Percentiles rank a stretch among this genome's conserved stretches.
Conservation (phyloP, 1,140 invertebrate species). For the Hycleus cichorii region DNA sequence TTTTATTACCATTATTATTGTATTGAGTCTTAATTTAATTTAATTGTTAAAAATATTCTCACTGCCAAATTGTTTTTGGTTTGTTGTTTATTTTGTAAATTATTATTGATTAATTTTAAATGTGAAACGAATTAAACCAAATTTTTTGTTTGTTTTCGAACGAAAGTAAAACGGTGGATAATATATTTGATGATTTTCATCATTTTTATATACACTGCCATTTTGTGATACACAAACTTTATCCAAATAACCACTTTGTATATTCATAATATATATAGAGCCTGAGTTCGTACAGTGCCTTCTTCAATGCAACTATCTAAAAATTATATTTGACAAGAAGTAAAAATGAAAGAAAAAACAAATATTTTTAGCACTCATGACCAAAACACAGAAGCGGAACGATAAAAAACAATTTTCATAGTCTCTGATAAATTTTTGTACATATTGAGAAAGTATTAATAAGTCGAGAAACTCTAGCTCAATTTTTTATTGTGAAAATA, state of each 20-base stretch:
- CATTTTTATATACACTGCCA: constrained; percentile 20
- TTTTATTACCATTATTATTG: background rate
- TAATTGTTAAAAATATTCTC: background rate
- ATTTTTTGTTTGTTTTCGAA: background rate
- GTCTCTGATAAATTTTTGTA: background rate
- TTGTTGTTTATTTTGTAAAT: constrained; percentile 2
- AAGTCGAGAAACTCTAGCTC: constrained; percentile 14
- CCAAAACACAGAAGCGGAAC: constrained; percentile 12
- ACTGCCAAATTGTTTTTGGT: background rate
- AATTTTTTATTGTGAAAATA: constrained; percentile 21
- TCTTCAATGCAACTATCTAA: constrained; percentile 8
- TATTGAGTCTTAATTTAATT: background rate
- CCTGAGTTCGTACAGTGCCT: constrained; percentile 12
- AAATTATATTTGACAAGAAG: background rate
- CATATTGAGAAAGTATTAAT: constrained; percentile 7
- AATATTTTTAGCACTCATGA: constrained; percentile 20
- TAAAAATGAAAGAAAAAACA: background rate
- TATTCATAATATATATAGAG: background rate
- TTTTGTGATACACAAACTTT: constrained; percentile 18
- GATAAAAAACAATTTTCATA: constrained; percentile 1
- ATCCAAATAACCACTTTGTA: constrained; percentile 2
- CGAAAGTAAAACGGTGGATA: background rate
- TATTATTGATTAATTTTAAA: constrained; percentile 10
- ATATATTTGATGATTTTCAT: background rate
- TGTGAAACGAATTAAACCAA: background rate